Conservation (phyloP, 2,797 vertebrate species). For the Notoglanidium macrostoma region DNA sequence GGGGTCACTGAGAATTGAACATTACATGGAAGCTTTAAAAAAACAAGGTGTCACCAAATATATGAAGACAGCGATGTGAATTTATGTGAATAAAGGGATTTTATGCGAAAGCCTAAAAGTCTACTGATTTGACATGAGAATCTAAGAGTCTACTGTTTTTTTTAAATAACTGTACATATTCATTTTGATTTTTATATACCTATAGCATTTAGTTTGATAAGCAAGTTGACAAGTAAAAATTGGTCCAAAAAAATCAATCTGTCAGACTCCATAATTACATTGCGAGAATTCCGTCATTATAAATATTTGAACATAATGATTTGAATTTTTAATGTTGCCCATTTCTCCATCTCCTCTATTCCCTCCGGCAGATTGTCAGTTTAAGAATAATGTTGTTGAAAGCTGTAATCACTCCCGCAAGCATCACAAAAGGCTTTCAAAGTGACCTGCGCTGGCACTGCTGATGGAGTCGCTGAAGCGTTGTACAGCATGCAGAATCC, state of each 20-base stretch:
- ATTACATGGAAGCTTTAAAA: background rate
- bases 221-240: slow-evolving; percentile 20
- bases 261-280: slow-evolving; percentile 25
- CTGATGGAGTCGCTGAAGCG: slow-evolving; percentile 43
- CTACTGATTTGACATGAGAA: background rate
- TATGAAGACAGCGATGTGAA: background rate
- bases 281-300: slow-evolving; percentile 35
- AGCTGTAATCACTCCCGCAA: slow-evolving; percentile 39
- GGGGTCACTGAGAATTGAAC: background rate
- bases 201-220: background rate
- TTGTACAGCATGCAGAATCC: slow-evolving; percentile 29
- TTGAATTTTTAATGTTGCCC: slow-evolving; percentile 45
- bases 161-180: background rate
- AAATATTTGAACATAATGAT: slow-evolving; percentile 44
- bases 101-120: background rate
- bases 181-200: background rate
- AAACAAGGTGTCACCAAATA: background rate
- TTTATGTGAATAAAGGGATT: background rate
- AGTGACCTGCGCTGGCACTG: slow-evolving; percentile 41
- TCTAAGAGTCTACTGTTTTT: background rate
- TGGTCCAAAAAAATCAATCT: background rate
- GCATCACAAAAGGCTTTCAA: slow-evolving; percentile 49
- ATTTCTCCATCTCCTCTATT: slow-evolving; percentile 36
- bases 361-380: slow-evolving; percentile 42
- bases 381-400: slow-evolving; percentile 47